Evolutionary conservation across 2,113 vertebrate species (phyloP), one percentile per base, ranked within the genome.

Genomic region (Shinisaurus crocodilurus): DNA sequence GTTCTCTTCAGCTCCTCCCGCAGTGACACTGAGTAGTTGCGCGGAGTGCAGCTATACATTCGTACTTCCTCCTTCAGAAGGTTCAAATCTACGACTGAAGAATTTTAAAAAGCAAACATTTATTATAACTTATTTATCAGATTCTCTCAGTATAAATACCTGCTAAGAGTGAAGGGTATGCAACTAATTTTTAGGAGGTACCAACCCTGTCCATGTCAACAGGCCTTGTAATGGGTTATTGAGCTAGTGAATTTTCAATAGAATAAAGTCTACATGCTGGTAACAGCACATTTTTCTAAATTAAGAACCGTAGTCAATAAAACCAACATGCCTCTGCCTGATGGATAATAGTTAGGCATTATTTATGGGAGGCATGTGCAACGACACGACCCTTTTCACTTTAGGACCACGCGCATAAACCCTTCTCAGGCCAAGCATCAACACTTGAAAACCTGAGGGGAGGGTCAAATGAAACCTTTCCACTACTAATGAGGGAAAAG

Each of bases 1-100:
- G 99, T 99, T 92, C 98, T 97, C 95, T 97, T 98, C 54, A 99
- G 96, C 96, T 99, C 99, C 96, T 99, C 99, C 45, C 99, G 96
- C 93, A 99, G 93, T 1, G 98, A 98, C 81, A 99, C 98, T 0
- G 99, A 99, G 95, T 98, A 98, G 97, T 99, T 99, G 25, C 99
- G 98, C 0, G 99, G 99, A 0, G 99, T 99, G 95, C 99, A 99
- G 85, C 99, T 99, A 92, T 99, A 99, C 1, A 99, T 96, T 43
- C 95, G 96, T 27, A 98, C 99, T 86, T 99, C 99, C 92, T 99
- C 99, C 93, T 98, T 98, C 50, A 99, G 94, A 85, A 98, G 97
- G 95, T 99, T 99, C 93, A 99, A 97, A 94, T 99, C 98, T 6
- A 98, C 97, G 94, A 98, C 98, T 99, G 90, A 92, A 92, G 23